Conservation (phyloP, 2,888 invertebrate species). For the Rhogogaster chlorosoma region DNA sequence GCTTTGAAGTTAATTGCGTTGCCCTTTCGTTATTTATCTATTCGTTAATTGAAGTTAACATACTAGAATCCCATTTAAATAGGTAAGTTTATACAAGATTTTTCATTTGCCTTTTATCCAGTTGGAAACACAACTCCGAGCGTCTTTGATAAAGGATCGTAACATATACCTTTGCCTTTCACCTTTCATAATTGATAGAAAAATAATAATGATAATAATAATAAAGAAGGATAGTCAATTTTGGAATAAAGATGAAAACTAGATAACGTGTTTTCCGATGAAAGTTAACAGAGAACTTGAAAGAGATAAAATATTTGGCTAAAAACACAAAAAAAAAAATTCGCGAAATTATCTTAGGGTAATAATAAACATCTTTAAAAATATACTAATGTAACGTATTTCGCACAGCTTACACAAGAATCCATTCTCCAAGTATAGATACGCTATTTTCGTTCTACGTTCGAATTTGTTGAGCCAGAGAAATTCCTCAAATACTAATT, state of each 20-base stretch:
- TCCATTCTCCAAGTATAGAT: background rate
- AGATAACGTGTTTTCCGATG: background rate
- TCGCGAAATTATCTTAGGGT: background rate
- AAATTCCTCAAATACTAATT: background rate
- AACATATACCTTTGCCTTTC: background rate
- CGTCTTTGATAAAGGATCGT: background rate
- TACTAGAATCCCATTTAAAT: background rate
- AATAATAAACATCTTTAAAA: background rate
- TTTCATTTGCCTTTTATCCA: background rate
- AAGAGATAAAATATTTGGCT: background rate
- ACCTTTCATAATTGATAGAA: background rate
- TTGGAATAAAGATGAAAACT: background rate
- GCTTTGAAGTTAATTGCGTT: conserved; percentile 70
- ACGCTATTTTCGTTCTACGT: background rate
- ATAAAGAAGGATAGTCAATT: background rate
- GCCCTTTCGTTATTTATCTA: conserved; percentile 56
- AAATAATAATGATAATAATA: too few species aligned
- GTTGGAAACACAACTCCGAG: conserved; percentile 42
- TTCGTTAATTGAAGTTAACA: conserved; percentile 57
- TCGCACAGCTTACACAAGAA: background rate
- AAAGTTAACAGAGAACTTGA: background rate
- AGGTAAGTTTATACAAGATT: background rate
- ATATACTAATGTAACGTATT: background rate
- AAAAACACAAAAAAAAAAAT: background rate
- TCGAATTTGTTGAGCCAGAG: background rate